Base-by-base conservation (phyloP, 2,888 invertebrate genomes). In the Sepioteuthis lessoniana region DNA sequence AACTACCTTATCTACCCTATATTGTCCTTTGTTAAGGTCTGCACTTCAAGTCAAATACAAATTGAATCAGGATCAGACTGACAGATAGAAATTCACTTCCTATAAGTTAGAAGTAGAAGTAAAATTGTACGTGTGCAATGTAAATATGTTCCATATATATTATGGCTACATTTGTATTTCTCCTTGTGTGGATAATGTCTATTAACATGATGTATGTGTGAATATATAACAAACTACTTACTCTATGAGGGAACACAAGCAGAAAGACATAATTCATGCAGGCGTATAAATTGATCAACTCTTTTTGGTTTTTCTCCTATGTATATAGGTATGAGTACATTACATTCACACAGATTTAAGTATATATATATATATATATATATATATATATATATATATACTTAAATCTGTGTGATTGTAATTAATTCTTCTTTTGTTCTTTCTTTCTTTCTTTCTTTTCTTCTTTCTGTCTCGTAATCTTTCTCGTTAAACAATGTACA, bases 31-130 rank as follows among this genome's bases (percentile, higher is more conserved):
- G n/a, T 19, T 76, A 35, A 35, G 76, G 76, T 76, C 76, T 76
- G 76, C n/a, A 35, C 76, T 76, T 76, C n/a, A 35, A 76, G 76
- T 16, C 76, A 76, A 35, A 76, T 16, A 76, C n/a, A 76, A 76
- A 76, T 76, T 76, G 35, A 76, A 76, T 76, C 76, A 76, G n/a
- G 76, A 76, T 76, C 35, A 76, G n/a, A 76, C 35, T 76, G 76
- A 76, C 76, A 76, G 76, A 35, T 21, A 76, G 76, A 76, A 76
- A 76, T 76, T 76, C 76, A 76, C 76, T 76, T 76, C 76, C 76
- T 19, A 28, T 31, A 28, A 13, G 8, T 35, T 1, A n/a, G 35
- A 76, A 35, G n/a, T 16, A 35, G 13, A 21, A 76, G 76, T 76
- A 76, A 76, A 76, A 76, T 35, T 76, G 16, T 76, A 76, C 10